Evolutionary conservation across 2,888 invertebrate genomes (phyloP), one percentile per base, ranked within the genome.

Genomic region (Aphrophora alni): DNA sequence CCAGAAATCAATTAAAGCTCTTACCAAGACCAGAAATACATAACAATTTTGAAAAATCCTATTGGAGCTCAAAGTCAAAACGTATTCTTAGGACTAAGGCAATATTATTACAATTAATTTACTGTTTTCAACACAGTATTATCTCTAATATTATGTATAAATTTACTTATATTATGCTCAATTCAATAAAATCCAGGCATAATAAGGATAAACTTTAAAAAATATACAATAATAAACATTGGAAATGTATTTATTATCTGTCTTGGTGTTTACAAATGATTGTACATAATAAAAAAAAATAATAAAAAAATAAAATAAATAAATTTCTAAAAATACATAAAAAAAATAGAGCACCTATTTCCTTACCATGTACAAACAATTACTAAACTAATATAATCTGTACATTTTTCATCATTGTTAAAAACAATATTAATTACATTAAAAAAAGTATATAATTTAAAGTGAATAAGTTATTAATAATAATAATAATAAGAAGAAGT

Each of bases 301-400:
- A 21, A 59, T 21, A 59, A 5, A 33, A 33, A 33, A n/a, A n/a
- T n/a, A n/a, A n/a, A n/a, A 44, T 44, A 44, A 44, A 44, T 44
- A 44, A 44, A 44, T 44, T 59, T 59, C 21, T 21, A 5, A 59
- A 59, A 59, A 59, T 21, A 59, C 21, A 59, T 21, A 59, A 21
- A 59, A 59, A 33, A 59, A 59, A 59, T 59, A 59, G 59, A 59
- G 59, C 59, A 59, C 59, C 59, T 59, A 59, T 59, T 59, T 59
- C 59, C 59, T 59, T 59, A 59, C 59, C 59, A 59, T 59, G 59
- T 59, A 59, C 59, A 59, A 59, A 59, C 44, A 44, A 44, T 3
- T 14, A 21, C 59, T 59, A 59, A 59, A 14, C 59, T 59, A 59
- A 59, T 21, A 14, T 7, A 59, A 59, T 59, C 59, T 59, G 59